Evolutionary conservation across 2,888 invertebrate species (phyloP).

Genomic region (Acronicta leporina): DNA sequence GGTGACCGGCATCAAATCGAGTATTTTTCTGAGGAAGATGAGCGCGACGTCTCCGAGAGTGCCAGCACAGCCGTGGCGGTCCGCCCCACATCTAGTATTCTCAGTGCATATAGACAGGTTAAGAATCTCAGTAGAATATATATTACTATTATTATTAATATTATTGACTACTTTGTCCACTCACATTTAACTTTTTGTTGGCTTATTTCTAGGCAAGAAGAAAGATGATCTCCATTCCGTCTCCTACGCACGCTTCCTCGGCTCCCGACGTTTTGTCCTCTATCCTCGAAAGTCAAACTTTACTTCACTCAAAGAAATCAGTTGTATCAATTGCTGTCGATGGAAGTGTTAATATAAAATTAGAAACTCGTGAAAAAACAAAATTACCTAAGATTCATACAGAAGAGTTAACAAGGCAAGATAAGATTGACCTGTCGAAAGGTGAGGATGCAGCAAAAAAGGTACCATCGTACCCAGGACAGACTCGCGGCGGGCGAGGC

Average conservation of each 20-base stretch:
- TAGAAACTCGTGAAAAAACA: slow-evolving; percentile 57
- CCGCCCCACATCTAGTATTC: slow-evolving; percentile 80
- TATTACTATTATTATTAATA: too few species aligned
- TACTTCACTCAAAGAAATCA: slow-evolving; percentile 91
- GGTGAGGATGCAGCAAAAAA: slow-evolving; percentile 75
- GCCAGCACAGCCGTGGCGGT: slow-evolving; percentile 78
- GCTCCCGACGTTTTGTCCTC: slow-evolving; percentile 91
- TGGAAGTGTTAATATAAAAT: slow-evolving; percentile 89
- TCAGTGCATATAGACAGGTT: slow-evolving; percentile 83
- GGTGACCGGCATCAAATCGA: slow-evolving; percentile 92
- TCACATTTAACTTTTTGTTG: neutral
- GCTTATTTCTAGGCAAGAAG: slow-evolving; percentile 77
- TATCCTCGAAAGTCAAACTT: slow-evolving; percentile 92
- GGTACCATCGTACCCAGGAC: slow-evolving; percentile 91
- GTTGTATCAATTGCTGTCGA: slow-evolving; percentile 89
- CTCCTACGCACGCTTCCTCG: slow-evolving; percentile 78
- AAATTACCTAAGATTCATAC: slow-evolving; percentile 13
- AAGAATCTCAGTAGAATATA: neutral
- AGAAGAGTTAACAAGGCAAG: slow-evolving; percentile 36
- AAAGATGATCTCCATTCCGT: slow-evolving; percentile 82
- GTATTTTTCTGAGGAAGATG: slow-evolving; percentile 90
- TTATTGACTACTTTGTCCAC: neutral
- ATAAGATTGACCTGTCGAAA: slow-evolving; percentile 66
- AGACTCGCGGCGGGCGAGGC: slow-evolving; percentile 85
- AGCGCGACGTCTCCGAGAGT: slow-evolving; percentile 64